Conservation (phyloP, 2,888 invertebrate species). For the Punctoribates punctum region DNA sequence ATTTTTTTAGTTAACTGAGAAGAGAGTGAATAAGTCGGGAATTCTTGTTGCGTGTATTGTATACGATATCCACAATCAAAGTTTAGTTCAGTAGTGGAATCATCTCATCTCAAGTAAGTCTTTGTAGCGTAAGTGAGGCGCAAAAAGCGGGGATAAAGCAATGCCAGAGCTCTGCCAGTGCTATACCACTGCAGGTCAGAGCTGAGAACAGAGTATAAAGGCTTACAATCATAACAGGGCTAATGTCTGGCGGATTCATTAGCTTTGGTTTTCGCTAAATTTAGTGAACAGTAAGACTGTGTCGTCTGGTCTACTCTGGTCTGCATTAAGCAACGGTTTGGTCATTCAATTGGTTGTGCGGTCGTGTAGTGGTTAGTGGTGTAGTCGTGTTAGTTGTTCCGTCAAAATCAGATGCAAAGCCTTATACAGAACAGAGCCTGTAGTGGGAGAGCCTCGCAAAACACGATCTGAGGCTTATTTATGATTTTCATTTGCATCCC, state of each 20-base stretch:
- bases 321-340: conserved; percentile 26
- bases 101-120: not conserved
- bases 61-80: conserved; percentile 6
- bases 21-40: not conserved
- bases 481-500: conserved; percentile 15
- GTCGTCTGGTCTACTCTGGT: conserved; percentile 4
- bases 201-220: not conserved
- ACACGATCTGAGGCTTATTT: not conserved
- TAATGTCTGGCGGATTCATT: conserved; percentile 25
- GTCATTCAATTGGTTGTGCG: conserved; percentile 24
- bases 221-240: conserved; percentile 7
- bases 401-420: conserved; percentile 30
- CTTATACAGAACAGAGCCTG: not conserved
- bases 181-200: conserved; percentile 11
- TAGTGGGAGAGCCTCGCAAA: not conserved
- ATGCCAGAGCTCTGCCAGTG: too few relatives aligned
- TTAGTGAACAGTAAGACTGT: conserved; percentile 26
- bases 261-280: conserved; percentile 33
- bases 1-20: not conserved
- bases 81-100: conserved; percentile 9
- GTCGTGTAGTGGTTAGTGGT: too few relatives aligned
- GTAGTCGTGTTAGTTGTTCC: not conserved
- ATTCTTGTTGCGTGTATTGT: not conserved
- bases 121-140: conserved; percentile 13
- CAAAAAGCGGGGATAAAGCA: conserved; percentile 19